These are phyloP conservation scores for Machimus rusticus DNA, from an alignment of 2,888 invertebrate genomes.

Conservation along the genomic window DNA sequence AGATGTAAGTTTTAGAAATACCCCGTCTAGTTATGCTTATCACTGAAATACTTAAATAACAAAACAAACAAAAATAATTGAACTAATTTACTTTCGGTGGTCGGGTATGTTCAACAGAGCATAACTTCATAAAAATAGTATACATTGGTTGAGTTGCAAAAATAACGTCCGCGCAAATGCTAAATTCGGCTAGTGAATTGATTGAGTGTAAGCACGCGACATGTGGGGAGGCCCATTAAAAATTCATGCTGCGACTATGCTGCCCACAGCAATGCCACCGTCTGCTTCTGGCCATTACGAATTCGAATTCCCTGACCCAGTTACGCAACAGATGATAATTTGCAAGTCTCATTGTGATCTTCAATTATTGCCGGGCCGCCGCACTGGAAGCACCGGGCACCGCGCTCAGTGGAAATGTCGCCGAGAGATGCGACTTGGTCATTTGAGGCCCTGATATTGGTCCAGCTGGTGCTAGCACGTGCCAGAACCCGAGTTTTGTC, in stretches of 20 bases:
- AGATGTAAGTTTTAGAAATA: background rate
- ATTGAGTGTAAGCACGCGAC: slow-evolving; percentile 3
- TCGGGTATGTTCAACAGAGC: background rate
- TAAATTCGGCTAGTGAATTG: background rate
- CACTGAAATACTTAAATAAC: background rate
- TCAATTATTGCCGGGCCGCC: background rate
- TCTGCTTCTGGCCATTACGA: background rate
- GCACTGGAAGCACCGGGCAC: background rate
- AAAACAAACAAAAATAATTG: too few relatives aligned
- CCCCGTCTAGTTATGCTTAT: background rate
- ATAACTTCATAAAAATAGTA: background rate
- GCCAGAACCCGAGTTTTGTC: background rate
- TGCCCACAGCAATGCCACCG: background rate
- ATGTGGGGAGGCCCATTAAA: background rate
- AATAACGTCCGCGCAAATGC: background rate
- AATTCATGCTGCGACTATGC: slow-evolving; percentile 16
- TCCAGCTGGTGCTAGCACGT: background rate
- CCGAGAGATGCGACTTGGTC: background rate
- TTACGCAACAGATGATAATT: slow-evolving; percentile 27
- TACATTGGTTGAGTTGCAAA: background rate
- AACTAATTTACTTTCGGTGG: background rate
- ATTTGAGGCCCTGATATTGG: background rate
- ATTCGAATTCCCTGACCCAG: slow-evolving; percentile 35
- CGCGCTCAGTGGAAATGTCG: background rate
- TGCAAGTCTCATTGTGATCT: slow-evolving; percentile 8